Conservation (phyloP, 2,888 invertebrate genomes). For the Sisyra terminalis region DNA sequence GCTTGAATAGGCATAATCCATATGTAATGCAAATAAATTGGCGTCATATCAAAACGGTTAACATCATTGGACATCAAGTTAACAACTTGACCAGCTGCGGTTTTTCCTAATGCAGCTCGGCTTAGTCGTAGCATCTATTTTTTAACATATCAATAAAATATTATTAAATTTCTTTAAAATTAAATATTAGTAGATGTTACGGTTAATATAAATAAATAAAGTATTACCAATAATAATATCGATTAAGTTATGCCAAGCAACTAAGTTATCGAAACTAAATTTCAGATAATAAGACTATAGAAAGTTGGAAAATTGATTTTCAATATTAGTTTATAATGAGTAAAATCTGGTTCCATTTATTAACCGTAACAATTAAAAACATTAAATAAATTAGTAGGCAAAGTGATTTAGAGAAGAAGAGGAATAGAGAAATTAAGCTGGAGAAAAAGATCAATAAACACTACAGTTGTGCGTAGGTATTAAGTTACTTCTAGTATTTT, state of each 20-base stretch:
- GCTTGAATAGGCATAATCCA: slow-evolving; percentile 69
- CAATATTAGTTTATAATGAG: too few species aligned
- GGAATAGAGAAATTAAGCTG: not conserved
- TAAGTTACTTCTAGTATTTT: too few species aligned
- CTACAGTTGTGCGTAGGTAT: too few species aligned
- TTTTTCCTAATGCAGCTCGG: slow-evolving; percentile 56
- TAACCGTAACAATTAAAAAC: too few species aligned
- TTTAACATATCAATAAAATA: not conserved
- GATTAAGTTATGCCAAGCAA: too few species aligned
- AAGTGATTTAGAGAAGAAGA: not conserved
- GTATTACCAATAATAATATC: too few species aligned
- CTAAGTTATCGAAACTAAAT: too few species aligned
- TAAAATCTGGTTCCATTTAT: too few species aligned
- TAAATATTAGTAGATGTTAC: not conserved
- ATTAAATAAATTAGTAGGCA: too few species aligned
- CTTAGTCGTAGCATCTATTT: slow-evolving; percentile 41
- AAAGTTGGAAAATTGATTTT: too few species aligned
- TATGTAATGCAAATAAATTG: slow-evolving; percentile 53
- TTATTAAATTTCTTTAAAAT: slow-evolving; percentile 1
- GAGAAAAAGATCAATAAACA: too few species aligned
- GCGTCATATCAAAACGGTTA: slow-evolving; percentile 57
- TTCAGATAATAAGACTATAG: too few species aligned
- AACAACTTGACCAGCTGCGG: slow-evolving; percentile 68
- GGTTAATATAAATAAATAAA: not conserved
- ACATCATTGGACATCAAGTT: slow-evolving; percentile 79